Base-by-base conservation (phyloP, 2,113 vertebrate species). In the Tautogolabrus adspersus region DNA sequence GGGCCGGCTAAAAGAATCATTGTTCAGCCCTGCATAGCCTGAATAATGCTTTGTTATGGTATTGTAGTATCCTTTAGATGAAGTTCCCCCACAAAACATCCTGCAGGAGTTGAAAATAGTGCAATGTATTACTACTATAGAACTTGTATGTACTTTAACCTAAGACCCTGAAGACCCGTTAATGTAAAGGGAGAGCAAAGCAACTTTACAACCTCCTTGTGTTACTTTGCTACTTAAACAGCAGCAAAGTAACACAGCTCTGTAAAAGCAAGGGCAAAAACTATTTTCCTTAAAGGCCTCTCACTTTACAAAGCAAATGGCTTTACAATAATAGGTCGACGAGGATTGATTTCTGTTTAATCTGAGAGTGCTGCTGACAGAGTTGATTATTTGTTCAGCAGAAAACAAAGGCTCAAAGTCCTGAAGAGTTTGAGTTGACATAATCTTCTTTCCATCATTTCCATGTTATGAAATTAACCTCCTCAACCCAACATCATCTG, bases 31-130 rank as follows among this genome's bases (percentile, higher is more conserved):
- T 69, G 73, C 63, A 62, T 13, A 57, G 77, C 67, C 64, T 71
- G 76, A 81, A 85, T 82, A 79, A 72, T 68, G 55, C 79, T 84
- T 90, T 91, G 82, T 88, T 77, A 72, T 16, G 72, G 38, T 40
- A 62, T 57, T 61, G 67, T 72, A 83, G 62, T 37, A 46, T 59
- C 52, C 51, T 71, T 30, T n/a, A 65, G 30, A 58, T 51, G 42
- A 37, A 80, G 34, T 30, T 76, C 38, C 34, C 8, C 74, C 57
- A 56, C 68, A 61, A 57, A 71, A 66, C 44, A 54, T 57, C 56
- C 73, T 66, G 23, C 57, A 75, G 66, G 49, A 82, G 38, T 59
- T 63, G 19, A 66, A 58, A 69, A 16, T 15, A 75, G 72, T 57
- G 62, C 44, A 78, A 30, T 21, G 34, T 1, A 26, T 26, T 4